phyloP scores from a whole-genome alignment of 2,113 vertebrate species.

The Syrrhaptes paradoxus region DNA sequence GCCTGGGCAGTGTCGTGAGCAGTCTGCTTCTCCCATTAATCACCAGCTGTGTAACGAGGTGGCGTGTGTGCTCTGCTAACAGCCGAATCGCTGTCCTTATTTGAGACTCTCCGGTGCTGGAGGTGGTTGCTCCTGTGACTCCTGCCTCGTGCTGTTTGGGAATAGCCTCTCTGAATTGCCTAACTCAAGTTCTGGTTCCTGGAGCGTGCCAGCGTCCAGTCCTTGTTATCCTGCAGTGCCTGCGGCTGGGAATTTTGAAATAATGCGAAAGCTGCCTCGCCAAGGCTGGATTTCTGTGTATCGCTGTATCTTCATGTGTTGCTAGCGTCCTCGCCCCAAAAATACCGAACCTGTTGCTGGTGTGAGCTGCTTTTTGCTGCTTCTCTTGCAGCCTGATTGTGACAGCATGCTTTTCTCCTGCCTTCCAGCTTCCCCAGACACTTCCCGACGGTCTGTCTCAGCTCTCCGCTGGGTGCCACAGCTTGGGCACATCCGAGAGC shows the following conservation, averaged over 20 bases:
- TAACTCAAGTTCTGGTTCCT: neutral
- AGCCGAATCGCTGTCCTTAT: neutral
- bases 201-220: neutral
- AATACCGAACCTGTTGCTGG: neutral
- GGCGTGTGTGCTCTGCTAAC: slow-evolving; percentile 17
- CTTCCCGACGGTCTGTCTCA: neutral
- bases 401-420: neutral
- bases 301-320: neutral
- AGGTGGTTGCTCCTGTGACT: neutral
- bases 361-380: neutral
- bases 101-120: neutral
- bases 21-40: slow-evolving; percentile 58
- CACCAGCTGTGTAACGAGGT: slow-evolving; percentile 57
- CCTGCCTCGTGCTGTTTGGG: neutral
- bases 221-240: neutral
- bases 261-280: neutral
- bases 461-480: neutral
- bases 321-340: neutral
- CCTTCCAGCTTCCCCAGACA: neutral
- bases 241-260: neutral
- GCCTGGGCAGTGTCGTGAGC: neutral
- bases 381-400: neutral
- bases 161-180: neutral
- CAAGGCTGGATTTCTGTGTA: neutral
- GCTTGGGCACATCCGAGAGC: neutral